Percentiles rank a stretch among this genome's conserved stretches.
Evolutionary conservation across 92 coral and sea anemone genomes (phyloP).

Genomic region (Palythoa caribaeorum): DNA sequence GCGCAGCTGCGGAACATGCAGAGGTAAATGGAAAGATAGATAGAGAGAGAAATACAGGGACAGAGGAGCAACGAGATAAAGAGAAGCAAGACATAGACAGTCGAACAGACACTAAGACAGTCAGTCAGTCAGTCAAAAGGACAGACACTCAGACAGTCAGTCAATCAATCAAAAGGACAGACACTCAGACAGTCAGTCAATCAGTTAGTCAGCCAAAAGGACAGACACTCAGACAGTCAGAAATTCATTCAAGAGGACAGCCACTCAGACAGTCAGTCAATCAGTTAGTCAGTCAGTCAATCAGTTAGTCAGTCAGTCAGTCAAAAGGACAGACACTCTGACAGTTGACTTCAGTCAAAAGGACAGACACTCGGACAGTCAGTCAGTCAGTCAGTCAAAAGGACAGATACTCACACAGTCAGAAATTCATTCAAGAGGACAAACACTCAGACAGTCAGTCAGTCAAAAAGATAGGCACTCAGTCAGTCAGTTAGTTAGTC

Average conservation of each 20-base stretch:
- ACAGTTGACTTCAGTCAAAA: too few relatives aligned
- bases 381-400: too few relatives aligned
- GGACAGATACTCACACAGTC: too few relatives aligned
- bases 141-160: not conserved
- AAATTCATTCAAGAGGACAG: too few relatives aligned
- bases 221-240: not conserved
- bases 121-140: not conserved
- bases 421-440: too few relatives aligned
- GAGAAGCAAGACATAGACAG: not conserved
- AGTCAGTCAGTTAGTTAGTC: not conserved
- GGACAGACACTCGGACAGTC: too few relatives aligned
- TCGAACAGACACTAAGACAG: too few relatives aligned
- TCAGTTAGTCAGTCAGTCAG: not conserved
- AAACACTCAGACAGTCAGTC: not conserved
- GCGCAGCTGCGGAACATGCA: slow-evolving; percentile 60
- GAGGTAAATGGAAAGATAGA: not conserved
- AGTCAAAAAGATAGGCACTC: not conserved
- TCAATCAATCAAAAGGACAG: not conserved
- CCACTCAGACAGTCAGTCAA: not conserved
- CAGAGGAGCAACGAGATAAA: not conserved
- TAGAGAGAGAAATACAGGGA: not conserved
- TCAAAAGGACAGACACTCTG: too few relatives aligned
- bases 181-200: not conserved
- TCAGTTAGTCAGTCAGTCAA: not conserved
- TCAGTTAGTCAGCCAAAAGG: too few relatives aligned